These are phyloP conservation scores for Spea multiplicata DNA, from an alignment of 2,113 vertebrate genomes.

Conservation along the genomic window DNA sequence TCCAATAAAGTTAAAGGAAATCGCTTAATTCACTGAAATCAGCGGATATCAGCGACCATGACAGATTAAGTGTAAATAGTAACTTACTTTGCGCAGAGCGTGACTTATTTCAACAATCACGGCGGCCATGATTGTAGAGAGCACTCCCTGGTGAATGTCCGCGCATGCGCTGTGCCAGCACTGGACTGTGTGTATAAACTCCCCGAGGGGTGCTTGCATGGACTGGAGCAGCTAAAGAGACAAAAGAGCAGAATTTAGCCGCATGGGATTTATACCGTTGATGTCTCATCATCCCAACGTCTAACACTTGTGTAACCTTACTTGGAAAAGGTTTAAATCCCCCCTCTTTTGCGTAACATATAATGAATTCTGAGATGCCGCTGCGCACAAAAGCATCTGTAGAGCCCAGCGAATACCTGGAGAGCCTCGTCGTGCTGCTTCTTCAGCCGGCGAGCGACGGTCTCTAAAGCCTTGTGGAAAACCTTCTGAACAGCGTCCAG, in stretches of 20 bases:
- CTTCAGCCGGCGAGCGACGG: constrained; percentile 66
- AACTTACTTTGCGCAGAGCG: constrained; percentile 76
- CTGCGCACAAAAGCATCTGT: background rate
- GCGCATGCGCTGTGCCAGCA: constrained; percentile 57
- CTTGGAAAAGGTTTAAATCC: too few relatives aligned
- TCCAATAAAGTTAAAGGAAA: too few relatives aligned
- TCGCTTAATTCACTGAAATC: too few relatives aligned
- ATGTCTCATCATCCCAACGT: too few relatives aligned
- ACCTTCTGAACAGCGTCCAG: constrained; percentile 72
- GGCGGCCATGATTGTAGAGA: constrained; percentile 80
- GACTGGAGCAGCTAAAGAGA: constrained; percentile 73
- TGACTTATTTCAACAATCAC: constrained; percentile 78
- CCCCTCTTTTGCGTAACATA: too few relatives aligned
- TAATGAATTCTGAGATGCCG: too few relatives aligned
- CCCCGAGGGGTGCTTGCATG: constrained; percentile 66
- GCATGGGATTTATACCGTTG: too few relatives aligned
- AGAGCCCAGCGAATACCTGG: constrained; percentile 62
- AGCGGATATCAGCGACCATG: too few relatives aligned
- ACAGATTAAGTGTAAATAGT: background rate
- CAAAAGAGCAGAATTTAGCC: constrained; percentile 2
- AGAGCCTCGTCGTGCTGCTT: constrained; percentile 74
- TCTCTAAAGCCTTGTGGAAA: constrained; percentile 86
- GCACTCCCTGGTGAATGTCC: constrained; percentile 65
- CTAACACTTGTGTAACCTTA: too few relatives aligned
- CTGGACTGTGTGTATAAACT: constrained; percentile 74